Conservation (phyloP, 2,797 vertebrate species). For the Lepus oiostolus region DNA sequence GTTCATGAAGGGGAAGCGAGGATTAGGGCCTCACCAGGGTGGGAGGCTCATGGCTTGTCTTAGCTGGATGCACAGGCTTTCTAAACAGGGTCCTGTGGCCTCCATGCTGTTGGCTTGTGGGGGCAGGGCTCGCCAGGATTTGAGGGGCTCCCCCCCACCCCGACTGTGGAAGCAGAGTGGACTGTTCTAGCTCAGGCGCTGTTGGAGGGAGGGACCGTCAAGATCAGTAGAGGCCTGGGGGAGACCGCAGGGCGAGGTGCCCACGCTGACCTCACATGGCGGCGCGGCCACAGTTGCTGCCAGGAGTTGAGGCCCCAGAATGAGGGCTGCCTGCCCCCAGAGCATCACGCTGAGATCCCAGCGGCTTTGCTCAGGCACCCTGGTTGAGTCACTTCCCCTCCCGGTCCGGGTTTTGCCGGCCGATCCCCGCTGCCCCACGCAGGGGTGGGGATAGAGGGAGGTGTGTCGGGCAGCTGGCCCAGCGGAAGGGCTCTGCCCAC, state of each 20-base stretch:
- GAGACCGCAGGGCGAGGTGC: no score
- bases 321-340: not conserved
- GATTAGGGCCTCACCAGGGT: rapidly evolving
- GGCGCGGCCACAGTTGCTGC: no score
- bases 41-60: not conserved
- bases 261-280: no score
- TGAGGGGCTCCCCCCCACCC: not conserved
- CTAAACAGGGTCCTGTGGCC: rapidly evolving
- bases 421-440: not conserved
- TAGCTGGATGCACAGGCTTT: no score
- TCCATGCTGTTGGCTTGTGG: no score
- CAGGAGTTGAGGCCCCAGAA: no score
- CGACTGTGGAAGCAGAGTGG: not conserved
- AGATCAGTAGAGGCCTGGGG: no score
- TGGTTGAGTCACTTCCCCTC: rapidly evolving
- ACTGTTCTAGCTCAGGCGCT: not conserved
- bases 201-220: not conserved
- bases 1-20: not conserved
- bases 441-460: not conserved
- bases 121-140: rapidly evolving
- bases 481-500: rapidly evolving
- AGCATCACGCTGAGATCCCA: rapidly evolving
- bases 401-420: not conserved
- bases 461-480: rapidly evolving
- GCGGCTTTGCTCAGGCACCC: not conserved